phyloP scores from a whole-genome alignment of 1,140 invertebrate species.

The Heterodera carotae region DNA sequence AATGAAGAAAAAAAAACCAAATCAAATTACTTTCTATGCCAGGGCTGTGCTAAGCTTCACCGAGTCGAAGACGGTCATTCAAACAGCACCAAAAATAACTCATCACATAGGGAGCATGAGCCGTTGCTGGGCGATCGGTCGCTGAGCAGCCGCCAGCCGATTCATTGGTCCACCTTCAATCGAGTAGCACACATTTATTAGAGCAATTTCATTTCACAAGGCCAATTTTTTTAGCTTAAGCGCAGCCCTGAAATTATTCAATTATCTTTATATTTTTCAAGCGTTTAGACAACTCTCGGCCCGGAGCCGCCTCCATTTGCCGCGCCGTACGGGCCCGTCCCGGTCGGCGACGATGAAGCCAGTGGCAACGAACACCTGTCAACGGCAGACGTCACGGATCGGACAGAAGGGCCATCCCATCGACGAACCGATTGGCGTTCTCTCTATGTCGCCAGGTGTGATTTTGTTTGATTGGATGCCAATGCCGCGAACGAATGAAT shows the following conservation, averaged over 20 bases:
- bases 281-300: background rate
- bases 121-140: background rate
- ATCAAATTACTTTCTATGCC: background rate
- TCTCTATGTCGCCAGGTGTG: conserved; percentile 33
- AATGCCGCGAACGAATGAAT: too few relatives aligned
- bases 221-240: background rate
- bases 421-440: conserved; percentile 37
- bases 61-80: background rate
- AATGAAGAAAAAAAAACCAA: background rate
- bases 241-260: background rate
- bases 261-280: background rate
- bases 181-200: background rate
- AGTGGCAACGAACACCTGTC: background rate
- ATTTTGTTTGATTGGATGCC: background rate
- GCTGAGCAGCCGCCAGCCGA: background rate
- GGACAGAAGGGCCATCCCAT: background rate
- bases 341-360: background rate
- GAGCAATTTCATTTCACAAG: background rate
- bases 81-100: background rate
- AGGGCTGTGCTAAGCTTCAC: background rate
- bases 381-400: background rate
- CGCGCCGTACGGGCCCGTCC: conserved; percentile 1
- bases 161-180: background rate
- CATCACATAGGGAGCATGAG: background rate
- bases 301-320: conserved; percentile 20